Base-by-base conservation (phyloP, 2,888 invertebrate genomes). In the Drosophila antonietae region DNA sequence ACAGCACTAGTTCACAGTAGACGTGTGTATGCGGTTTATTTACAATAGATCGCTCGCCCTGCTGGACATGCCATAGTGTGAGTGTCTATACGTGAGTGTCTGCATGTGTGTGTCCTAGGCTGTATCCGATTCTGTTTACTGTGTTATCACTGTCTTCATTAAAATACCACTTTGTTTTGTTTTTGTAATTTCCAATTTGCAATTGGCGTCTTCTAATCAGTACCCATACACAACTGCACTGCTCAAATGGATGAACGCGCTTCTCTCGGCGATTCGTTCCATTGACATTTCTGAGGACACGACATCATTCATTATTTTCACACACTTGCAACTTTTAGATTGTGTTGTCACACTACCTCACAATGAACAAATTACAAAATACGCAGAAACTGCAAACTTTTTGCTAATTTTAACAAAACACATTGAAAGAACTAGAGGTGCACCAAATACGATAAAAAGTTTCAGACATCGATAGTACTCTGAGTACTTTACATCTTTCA, bases 1-100 rank as follows among this genome's bases (percentile, higher is more conserved):
- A 78, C 81, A 83, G 75, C 68, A 57, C 39, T 68, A 62, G 74
- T 86, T 88, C 83, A 88, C 87, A 88, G 76, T 88, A 80, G 85
- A 65, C 59, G 58, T 68, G 65, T 69, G 67, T 69, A 62, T 79
- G 68, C 66, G 70, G 72, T 87, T 86, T 84, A 88, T 84, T 84
- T 84, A 87, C 84, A 84, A 75, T 76, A 84, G 84, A 84, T 84
- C 81, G 58, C 70, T 68, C 57, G 49, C 62, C 57, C 63, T 66
- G 43, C 56, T 68, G 67, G 68, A 75, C 78, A 81, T 75, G 78
- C 59, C 61, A 63, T 8, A 46, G 33, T 56, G 53, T 73, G 39
- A 18, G 14, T 43, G 2, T 57, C 55, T 10, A 39, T 53, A 20
- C 39, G 31, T 37, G 55, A 15, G 37, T 72, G 43, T 14, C 35